Conservation (phyloP, 1,140 invertebrate genomes). For the Achroia grisella region DNA sequence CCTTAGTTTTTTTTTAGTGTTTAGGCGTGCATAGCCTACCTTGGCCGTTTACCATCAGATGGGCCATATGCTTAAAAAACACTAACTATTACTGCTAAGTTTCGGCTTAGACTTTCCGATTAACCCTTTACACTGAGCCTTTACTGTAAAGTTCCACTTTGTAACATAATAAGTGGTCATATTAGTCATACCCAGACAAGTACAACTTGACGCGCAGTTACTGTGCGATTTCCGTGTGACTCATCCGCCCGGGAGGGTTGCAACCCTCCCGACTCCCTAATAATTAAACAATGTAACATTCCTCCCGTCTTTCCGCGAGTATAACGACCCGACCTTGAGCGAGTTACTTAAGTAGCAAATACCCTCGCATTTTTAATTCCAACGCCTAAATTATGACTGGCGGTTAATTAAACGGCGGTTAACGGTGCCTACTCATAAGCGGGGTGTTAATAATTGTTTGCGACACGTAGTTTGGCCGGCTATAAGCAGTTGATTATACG, state of each 20-base stretch:
- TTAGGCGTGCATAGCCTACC: too few species aligned
- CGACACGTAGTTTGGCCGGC: slow-evolving; percentile 1
- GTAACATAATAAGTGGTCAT: too few species aligned
- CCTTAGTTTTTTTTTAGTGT: too few species aligned
- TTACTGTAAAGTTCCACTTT: too few species aligned
- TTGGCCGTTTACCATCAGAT: too few species aligned
- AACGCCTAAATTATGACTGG: slow-evolving; percentile 19
- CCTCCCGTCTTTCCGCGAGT: not conserved
- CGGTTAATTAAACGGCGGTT: slow-evolving; percentile 29
- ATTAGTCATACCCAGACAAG: not conserved
- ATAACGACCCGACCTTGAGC: slow-evolving; percentile 35
- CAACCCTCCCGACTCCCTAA: slow-evolving; percentile 1
- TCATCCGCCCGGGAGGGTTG: slow-evolving; percentile 7
- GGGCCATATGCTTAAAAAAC: too few species aligned
- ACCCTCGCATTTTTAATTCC: slow-evolving; percentile 31
- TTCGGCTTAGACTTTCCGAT: too few species aligned
- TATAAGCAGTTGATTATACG: not conserved
- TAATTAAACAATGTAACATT: slow-evolving; percentile 11
- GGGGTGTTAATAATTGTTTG: slow-evolving; percentile 11
- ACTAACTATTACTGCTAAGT: too few species aligned
- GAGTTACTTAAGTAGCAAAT: slow-evolving; percentile 7
- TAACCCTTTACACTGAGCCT: too few species aligned
- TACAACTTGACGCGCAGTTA: not conserved
- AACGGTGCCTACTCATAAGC: slow-evolving; percentile 8
- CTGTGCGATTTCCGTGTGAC: slow-evolving; percentile 13